Conservation (phyloP, 2,888 invertebrate species). For the Muschampia plurimacula region DNA sequence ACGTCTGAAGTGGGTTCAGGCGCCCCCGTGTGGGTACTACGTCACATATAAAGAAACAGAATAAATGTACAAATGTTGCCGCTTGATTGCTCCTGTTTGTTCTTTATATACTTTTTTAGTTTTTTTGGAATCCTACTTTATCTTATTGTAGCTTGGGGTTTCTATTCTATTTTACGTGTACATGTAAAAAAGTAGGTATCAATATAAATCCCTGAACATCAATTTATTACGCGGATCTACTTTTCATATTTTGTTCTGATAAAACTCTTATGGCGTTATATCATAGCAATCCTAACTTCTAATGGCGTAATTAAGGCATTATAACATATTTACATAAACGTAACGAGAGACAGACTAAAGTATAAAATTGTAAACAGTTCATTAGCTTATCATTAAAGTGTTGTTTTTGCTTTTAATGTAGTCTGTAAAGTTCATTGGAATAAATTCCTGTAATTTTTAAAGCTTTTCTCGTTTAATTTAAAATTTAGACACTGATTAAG, state of each 20-base stretch:
- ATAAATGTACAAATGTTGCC: slow-evolving; percentile 7
- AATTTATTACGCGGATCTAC: too few relatives aligned
- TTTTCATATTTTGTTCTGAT: too few relatives aligned
- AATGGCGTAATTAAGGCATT: neutral
- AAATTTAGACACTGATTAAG: neutral
- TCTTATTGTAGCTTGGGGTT: neutral
- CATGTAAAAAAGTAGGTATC: too few relatives aligned
- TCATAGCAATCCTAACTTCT: neutral
- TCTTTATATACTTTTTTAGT: neutral
- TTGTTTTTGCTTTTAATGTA: neutral
- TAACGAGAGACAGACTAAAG: neutral
- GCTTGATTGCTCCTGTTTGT: neutral
- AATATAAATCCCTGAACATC: too few relatives aligned
- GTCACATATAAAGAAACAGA: slow-evolving; percentile 10
- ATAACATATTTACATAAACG: neutral
- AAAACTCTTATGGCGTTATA: neutral
- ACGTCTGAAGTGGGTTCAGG: slow-evolving; percentile 14
- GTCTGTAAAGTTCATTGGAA: neutral
- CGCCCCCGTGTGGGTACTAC: slow-evolving; percentile 8
- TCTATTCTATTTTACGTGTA: too few relatives aligned
- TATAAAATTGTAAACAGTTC: neutral
- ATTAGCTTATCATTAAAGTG: neutral
- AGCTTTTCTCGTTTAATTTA: neutral
- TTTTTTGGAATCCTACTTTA: neutral
- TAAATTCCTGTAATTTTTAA: neutral